Conservation (phyloP, 2,113 vertebrate genomes). For the Ariopsis seemanni region DNA sequence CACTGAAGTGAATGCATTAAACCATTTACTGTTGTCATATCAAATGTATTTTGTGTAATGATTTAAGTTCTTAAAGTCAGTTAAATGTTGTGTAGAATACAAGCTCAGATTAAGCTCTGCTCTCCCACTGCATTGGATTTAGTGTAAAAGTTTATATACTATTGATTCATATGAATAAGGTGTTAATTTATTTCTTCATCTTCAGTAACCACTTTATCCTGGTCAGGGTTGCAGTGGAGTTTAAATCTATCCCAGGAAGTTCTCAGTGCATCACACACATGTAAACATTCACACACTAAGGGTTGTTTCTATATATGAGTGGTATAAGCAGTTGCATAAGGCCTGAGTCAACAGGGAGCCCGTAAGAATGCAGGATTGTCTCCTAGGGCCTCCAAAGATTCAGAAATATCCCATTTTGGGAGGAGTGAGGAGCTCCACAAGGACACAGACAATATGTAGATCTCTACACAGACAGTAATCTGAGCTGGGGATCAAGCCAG, state of each 20-base stretch:
- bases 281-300: background rate
- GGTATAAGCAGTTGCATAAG: background rate
- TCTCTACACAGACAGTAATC: background rate
- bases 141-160: background rate
- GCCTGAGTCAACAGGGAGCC: background rate
- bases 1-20: constrained; percentile 54
- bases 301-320: background rate
- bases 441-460: background rate
- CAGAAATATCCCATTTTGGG: background rate
- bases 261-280: background rate
- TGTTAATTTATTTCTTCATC: background rate
- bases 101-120: background rate
- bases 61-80: constrained; percentile 44
- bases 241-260: background rate
- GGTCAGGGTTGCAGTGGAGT: background rate
- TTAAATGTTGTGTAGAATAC: constrained; percentile 41
- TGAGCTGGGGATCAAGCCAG: background rate
- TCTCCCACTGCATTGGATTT: background rate
- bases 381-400: background rate
- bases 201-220: background rate
- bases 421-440: background rate
- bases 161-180: background rate
- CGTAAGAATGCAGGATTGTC: background rate
- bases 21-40: constrained; percentile 51
- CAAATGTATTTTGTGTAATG: constrained; percentile 50